Conservation (phyloP, 2,797 vertebrate species). For the Lacerta agilis region DNA sequence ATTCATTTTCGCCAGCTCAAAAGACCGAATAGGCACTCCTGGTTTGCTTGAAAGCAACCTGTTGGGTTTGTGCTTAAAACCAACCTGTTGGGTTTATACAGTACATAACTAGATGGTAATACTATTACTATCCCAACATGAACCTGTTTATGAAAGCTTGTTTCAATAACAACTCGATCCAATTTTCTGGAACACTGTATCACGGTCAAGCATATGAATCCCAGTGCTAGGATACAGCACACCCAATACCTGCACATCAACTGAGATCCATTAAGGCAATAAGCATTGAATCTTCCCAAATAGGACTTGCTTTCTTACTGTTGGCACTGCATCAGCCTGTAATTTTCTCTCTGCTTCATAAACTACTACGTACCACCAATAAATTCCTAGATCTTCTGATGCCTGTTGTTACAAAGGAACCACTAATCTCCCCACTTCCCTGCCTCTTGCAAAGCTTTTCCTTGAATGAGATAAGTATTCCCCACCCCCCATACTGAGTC, state of each 20-base stretch:
- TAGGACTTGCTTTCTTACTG: background rate
- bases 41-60: background rate
- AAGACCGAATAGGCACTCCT: background rate
- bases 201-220: background rate
- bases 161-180: background rate
- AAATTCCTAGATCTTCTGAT: background rate
- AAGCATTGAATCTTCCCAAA: background rate
- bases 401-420: background rate
- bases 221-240: background rate
- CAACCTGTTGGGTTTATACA: background rate
- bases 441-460: background rate
- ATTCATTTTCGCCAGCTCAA: slow-evolving; percentile 14
- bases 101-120: background rate
- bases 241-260: background rate
- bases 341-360: background rate
- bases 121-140: background rate
- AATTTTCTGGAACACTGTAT: background rate
- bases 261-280: background rate
- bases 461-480: background rate
- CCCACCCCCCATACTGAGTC: background rate
- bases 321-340: background rate
- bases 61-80: background rate
- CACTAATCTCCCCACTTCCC: background rate
- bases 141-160: background rate
- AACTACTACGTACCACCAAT: background rate